Evolutionary conservation across 2,113 vertebrate species (phyloP).

Genomic region (Pica pica): DNA sequence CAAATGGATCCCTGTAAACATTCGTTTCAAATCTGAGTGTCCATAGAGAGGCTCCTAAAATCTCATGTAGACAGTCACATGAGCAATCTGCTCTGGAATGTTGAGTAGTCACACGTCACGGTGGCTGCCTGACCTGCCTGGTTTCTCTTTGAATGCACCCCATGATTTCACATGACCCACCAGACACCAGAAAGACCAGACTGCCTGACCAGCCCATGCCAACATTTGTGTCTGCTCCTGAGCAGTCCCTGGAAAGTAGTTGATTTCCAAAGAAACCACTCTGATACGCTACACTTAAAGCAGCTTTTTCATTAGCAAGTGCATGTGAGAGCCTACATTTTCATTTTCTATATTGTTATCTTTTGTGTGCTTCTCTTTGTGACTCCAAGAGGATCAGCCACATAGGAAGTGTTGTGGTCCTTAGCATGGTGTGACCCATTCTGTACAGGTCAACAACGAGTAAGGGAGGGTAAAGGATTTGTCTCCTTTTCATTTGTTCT

Average conservation of each 20-base stretch:
- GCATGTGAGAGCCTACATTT: background rate
- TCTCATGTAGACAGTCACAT: background rate
- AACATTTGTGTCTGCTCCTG: background rate
- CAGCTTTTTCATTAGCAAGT: background rate
- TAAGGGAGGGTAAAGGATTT: background rate
- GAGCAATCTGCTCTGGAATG: fast-evolving
- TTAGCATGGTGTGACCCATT: background rate
- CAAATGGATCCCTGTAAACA: background rate
- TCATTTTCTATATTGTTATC: fast-evolving
- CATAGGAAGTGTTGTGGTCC: background rate
- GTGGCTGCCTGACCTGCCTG: background rate
- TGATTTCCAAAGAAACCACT: background rate
- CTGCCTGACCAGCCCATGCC: background rate
- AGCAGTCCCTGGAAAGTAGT: background rate
- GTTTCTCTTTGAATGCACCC: background rate
- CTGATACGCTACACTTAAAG: background rate
- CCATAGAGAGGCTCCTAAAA: background rate
- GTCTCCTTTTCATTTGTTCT: background rate
- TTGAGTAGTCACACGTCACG: fast-evolving
- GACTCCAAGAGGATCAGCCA: background rate
- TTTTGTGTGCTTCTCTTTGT: background rate
- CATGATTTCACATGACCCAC: background rate
- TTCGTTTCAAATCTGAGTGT: background rate
- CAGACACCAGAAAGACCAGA: background rate
- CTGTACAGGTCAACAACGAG: background rate